Evolutionary conservation across 1,140 invertebrate genomes (phyloP).

Genomic region (Zaprionus gabonicus): DNA sequence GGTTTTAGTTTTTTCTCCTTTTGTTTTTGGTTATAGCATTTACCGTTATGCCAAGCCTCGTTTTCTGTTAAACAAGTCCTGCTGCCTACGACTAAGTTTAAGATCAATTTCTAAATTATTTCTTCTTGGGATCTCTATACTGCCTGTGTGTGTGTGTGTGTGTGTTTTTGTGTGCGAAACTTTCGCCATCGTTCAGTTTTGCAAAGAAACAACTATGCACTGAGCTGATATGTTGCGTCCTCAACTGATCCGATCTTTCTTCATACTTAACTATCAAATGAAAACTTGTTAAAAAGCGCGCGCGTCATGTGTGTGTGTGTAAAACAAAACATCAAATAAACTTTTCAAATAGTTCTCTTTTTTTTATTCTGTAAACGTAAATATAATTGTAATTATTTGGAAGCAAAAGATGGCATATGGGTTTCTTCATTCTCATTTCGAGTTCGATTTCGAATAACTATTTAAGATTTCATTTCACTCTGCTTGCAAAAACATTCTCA

Average conservation of each 20-base stretch:
- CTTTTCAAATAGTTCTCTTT: conserved; percentile 67
- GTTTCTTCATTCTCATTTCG: conserved; percentile 51
- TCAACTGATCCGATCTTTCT: conserved; percentile 33
- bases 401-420: conserved; percentile 78
- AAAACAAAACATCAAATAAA: conserved; percentile 73
- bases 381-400: conserved; percentile 76
- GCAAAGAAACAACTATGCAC: conserved; percentile 1
- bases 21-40: conserved; percentile 50
- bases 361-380: conserved; percentile 67
- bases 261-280: not conserved
- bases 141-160: conserved; percentile 8
- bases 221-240: conserved; percentile 44
- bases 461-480: conserved; percentile 25
- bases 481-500: conserved; percentile 44
- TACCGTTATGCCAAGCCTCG: conserved; percentile 47
- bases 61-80: conserved; percentile 31
- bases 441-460: conserved; percentile 16
- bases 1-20: conserved; percentile 16
- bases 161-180: too few relatives aligned
- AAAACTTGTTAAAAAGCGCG: conserved; percentile 8
- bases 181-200: conserved; percentile 14
- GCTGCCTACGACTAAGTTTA: conserved; percentile 30
- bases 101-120: not conserved
- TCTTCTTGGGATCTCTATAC: not conserved
- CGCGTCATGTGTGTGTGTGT: not conserved